phyloP scores from a whole-genome alignment of 2,888 invertebrate genomes.

The Eupithecia pulchellata region DNA sequence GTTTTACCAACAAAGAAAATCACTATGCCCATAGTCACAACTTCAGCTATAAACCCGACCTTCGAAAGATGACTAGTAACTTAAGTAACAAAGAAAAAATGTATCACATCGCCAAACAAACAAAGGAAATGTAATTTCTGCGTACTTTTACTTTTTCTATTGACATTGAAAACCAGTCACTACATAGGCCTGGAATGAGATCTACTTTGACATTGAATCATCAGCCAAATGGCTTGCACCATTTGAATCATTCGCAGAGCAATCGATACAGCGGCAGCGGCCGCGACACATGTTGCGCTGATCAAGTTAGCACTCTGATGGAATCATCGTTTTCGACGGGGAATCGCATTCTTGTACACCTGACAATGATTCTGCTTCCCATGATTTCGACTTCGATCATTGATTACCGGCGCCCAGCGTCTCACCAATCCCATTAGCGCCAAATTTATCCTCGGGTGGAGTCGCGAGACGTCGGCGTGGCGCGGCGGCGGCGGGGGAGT shows the following conservation, averaged over 20 bases:
- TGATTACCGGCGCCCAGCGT: conserved; percentile 79
- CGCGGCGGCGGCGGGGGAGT: conserved; percentile 60
- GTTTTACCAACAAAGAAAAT: too few relatives aligned
- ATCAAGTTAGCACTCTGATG: conserved; percentile 24
- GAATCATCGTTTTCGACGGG: conserved; percentile 39
- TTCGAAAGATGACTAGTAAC: conserved; percentile 16
- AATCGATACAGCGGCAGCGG: conserved; percentile 40
- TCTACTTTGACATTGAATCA: conserved; percentile 30
- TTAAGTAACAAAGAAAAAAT: conserved; percentile 30
- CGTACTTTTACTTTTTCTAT: conserved; percentile 25
- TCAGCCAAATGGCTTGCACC: conserved; percentile 41
- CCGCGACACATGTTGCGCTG: conserved; percentile 41
- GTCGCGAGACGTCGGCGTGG: conserved; percentile 72
- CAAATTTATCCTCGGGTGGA: conserved; percentile 82
- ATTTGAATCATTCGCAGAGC: conserved; percentile 35
- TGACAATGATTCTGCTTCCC: conserved; percentile 64
- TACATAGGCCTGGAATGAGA: conserved; percentile 16
- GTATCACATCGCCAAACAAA: conserved; percentile 28
- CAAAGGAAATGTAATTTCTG: conserved; percentile 38
- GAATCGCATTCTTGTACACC: conserved; percentile 32
- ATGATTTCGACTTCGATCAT: conserved; percentile 78
- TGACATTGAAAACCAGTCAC: conserved; percentile 39
- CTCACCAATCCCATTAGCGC: conserved; percentile 79
- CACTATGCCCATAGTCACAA: neutral
- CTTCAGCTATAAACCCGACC: conserved; percentile 7